Conservation (phyloP, 2,888 invertebrate species). For the Deroplatys truncata region DNA sequence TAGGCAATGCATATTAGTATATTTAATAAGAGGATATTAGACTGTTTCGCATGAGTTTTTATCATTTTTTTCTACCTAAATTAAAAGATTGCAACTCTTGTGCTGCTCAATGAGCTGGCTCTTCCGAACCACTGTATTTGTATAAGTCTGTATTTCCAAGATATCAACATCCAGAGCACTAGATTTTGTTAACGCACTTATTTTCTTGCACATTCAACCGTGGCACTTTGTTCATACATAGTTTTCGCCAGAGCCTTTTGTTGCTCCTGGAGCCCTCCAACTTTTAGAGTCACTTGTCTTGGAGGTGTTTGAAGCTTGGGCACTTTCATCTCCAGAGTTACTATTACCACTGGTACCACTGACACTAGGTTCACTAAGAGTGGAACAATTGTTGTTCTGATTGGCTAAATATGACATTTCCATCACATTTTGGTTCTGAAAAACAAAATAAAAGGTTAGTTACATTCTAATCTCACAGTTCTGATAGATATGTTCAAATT, state of each 20-base stretch:
- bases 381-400: conserved; percentile 58
- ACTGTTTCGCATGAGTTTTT: background rate
- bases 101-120: too few relatives aligned
- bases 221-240: conserved; percentile 1
- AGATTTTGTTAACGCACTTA: background rate
- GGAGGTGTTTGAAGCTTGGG: background rate
- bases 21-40: background rate
- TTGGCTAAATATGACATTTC: conserved; percentile 63
- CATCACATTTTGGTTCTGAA: conserved; percentile 53
- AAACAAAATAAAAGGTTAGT: background rate
- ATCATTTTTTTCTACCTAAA: too few relatives aligned
- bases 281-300: background rate
- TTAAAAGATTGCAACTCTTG: too few relatives aligned
- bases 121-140: background rate
- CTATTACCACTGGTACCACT: conserved; percentile 17
- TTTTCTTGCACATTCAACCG: background rate
- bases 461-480: background rate
- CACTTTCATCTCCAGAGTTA: conserved; percentile 18
- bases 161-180: background rate
- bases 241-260: conserved; percentile 13
- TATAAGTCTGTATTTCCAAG: background rate
- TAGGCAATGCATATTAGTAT: background rate
- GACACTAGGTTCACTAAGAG: conserved; percentile 30
- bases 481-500: background rate
- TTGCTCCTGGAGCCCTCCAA: conserved; percentile 5